Evolutionary conservation across 2,113 vertebrate genomes (phyloP), one percentile per base, ranked within the genome.

Genomic region (Psophia crepitans): DNA sequence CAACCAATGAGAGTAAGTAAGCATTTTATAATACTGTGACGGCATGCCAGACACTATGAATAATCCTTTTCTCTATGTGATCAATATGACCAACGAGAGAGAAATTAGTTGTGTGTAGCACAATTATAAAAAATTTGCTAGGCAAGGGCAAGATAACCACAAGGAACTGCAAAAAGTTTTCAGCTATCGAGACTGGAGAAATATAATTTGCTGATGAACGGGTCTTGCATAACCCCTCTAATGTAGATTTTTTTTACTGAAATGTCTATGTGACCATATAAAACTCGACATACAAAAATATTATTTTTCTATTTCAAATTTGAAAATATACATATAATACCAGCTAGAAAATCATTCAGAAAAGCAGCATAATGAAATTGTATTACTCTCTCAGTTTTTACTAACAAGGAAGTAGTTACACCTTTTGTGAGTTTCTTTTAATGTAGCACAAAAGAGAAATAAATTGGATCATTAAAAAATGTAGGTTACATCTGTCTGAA

Each of bases 161-260:
- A n/a, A n/a, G n/a, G n/a, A n/a, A n/a, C n/a, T n/a, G n/a, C n/a
- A n/a, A n/a, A n/a, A n/a, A n/a, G n/a, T n/a, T n/a, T n/a, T n/a
- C n/a, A n/a, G 64, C 88, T 79, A 85, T 49, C 24, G 84, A 83
- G 37, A 65, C 75, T 90, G 37, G 43, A 91, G 46, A 37, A 87
- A 83, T 61, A n/a, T 19, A 3, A 84, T 87, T 88, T 93, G 61
- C 68, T 93, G 74, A 93, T 94, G 86, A 32, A 46, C n/a, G n/a
- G n/a, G 41, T 58, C 54, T 79, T 60, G n/a, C 41, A 8, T 14
- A 81, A 71, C 26, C 87, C n/a, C n/a, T n/a, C 10, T 82, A 80
- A 54, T 76, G 56, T 43, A 8, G 93, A 56, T n/a, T 13, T 17
- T 19, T 46, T 89, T 91, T 48, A 51, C 58, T n/a, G 32, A 86